Conservation (phyloP, 2,113 vertebrate species). For the Catharus bicknelli region DNA sequence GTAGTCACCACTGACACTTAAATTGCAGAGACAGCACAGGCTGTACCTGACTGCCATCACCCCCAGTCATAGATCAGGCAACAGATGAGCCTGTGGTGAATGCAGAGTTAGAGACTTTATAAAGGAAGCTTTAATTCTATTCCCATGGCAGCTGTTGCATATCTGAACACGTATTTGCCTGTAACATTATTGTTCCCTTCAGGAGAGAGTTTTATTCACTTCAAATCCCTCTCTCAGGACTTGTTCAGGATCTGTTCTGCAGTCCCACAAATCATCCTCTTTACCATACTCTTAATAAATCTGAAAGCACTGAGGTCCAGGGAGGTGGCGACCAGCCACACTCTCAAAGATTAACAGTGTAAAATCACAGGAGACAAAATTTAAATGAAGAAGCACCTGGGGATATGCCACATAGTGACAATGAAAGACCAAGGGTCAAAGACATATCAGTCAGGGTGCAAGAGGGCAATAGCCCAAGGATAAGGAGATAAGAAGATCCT, state of each 20-base stretch:
- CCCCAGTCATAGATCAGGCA: not conserved
- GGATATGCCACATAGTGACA: slow-evolving; percentile 44
- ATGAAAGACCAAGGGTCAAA: slow-evolving; percentile 4
- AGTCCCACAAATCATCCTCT: not conserved
- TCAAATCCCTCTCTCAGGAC: not conserved
- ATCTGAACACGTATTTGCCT: not conserved
- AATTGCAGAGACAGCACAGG: not conserved
- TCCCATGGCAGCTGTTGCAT: not conserved
- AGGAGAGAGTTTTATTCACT: slow-evolving; percentile 18
- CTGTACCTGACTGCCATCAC: not conserved
- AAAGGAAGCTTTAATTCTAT: slow-evolving; percentile 21
- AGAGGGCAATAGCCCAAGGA: not conserved
- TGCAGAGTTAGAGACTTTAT: not conserved
- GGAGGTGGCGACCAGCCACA: not conserved
- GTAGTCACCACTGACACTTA: not conserved
- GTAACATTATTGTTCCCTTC: not conserved
- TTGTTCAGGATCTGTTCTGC: not conserved
- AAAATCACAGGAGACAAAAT: not conserved
- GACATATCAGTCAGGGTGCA: not conserved
- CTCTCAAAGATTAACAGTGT: not conserved
- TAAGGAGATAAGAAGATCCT: not conserved
- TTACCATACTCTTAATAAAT: not conserved
- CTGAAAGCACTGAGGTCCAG: not conserved
- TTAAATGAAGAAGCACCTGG: not conserved
- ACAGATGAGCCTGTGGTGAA: not conserved